Percentiles rank a stretch among this genome's conserved stretches.
Evolutionary conservation across 2,888 invertebrate genomes (phyloP).

Genomic region (Colostygia pectinataria): DNA sequence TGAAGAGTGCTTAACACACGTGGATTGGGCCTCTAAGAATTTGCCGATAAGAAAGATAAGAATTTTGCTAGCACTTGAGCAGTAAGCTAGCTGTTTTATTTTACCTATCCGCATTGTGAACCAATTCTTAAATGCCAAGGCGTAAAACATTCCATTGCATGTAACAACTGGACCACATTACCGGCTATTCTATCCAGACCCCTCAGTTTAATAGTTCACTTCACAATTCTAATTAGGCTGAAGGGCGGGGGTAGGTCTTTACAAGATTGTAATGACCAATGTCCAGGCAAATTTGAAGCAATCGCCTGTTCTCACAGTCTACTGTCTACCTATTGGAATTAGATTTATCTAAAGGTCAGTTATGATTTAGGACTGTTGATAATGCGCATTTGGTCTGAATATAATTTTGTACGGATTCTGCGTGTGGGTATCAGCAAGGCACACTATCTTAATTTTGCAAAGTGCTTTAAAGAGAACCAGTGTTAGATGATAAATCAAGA

Average conservation of each 20-base stretch:
- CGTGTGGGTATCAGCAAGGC: not conserved
- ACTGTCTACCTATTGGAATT: conserved; percentile 34
- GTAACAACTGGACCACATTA: conserved; percentile 49
- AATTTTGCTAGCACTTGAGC: too few relatives aligned
- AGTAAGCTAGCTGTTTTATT: conserved; percentile 1
- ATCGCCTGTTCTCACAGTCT: conserved; percentile 47
- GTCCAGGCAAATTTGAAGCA: conserved; percentile 33
- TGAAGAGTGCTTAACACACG: too few relatives aligned
- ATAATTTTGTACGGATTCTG: not conserved
- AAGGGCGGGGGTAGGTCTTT: conserved; percentile 24
- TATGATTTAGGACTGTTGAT: conserved; percentile 38
- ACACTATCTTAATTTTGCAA: too few relatives aligned
- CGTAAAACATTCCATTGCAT: conserved; percentile 51
- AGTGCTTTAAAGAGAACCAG: too few relatives aligned
- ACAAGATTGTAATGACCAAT: conserved; percentile 29
- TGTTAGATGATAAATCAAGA: too few relatives aligned
- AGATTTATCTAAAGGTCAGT: conserved; percentile 46
- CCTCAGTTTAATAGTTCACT: conserved; percentile 25
- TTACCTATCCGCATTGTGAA: conserved; percentile 38
- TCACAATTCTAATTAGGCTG: conserved; percentile 11
- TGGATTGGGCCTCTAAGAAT: too few relatives aligned
- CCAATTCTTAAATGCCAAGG: conserved; percentile 70
- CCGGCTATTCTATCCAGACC: conserved; percentile 49
- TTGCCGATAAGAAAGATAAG: too few relatives aligned
- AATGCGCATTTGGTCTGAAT: conserved; percentile 29